Evolutionary conservation across 2,797 vertebrate species (phyloP), one percentile per base, ranked within the genome.

Genomic region (Denticeps clupeoides): DNA sequence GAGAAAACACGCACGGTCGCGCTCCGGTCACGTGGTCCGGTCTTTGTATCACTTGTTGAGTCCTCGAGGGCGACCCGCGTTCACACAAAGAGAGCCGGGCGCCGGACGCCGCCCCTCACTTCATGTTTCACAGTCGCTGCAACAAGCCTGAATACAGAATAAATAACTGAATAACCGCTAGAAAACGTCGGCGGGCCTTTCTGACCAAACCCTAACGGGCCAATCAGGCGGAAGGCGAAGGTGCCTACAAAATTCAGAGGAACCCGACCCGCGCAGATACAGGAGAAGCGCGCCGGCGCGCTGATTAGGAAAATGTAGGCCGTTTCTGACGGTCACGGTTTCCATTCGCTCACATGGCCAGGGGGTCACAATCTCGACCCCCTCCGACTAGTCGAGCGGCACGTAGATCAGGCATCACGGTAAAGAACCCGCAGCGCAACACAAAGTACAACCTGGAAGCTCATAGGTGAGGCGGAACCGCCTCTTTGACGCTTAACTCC

Each of bases 21-120:
- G 46, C 18, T 24, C 63, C 4, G 59, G 73, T 80, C 80, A 80
- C 69, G 67, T 82, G 77, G 67, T 74, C 41, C 37, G 10, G 38
- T 68, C 72, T 82, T 79, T 82, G 72, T 79, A 69, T 72, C 76
- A 80, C 78, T 78, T 82, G 78, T 82, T 83, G 75, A 80, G 78
- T 77, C 69, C 64, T 65, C 66, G 71, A 76, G 73, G 80, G 73
- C 71, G 69, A 65, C 67, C 67, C 55, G 59, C 65, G 79, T 56
- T 60, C 35, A 41, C 47, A 56, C 55, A 62, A 63, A 53, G 27
- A 60, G 51, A 57, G 60, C 52, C 59, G 57, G 57, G 67, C 53
- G 55, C 68, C 66, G 74, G 68, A 68, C 63, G 72, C 69, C 74
- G 60, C 64, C 38, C 69, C 67, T 69, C 65, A 65, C 71, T 80